These are phyloP conservation scores for Apoderus coryli DNA, from an alignment of 2,888 invertebrate species.

Conservation along the genomic window DNA sequence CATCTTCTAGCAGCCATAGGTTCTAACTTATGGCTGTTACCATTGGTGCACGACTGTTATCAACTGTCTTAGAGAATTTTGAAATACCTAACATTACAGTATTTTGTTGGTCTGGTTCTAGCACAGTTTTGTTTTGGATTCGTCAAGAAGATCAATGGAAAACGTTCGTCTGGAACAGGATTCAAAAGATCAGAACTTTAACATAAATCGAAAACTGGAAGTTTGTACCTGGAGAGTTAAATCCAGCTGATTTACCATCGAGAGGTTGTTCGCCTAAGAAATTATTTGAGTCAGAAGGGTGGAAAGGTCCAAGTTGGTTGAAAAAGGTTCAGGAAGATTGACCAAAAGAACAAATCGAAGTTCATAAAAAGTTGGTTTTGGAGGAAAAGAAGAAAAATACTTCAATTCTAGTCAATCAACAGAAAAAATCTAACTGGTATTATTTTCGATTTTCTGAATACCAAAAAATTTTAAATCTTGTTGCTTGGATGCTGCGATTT, in stretches of 20 bases:
- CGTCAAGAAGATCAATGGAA: background rate
- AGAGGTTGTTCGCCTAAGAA: background rate
- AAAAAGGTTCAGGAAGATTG: background rate
- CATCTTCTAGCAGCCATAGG: no score
- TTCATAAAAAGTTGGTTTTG: background rate
- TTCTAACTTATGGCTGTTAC: no score
- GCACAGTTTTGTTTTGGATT: conserved; percentile 1
- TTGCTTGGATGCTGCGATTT: conserved; percentile 1
- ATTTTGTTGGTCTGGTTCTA: background rate
- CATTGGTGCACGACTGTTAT: background rate
- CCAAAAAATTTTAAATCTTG: conserved; percentile 1
- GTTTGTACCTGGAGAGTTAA: background rate
- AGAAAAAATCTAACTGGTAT: background rate
- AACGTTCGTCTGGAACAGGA: background rate
- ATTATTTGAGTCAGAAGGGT: background rate
- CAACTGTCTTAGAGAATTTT: background rate
- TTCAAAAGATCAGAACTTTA: background rate
- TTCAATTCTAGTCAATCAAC: background rate
- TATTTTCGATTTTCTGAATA: background rate
- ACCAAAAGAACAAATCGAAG: background rate
- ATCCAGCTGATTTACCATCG: conserved; percentile 1
- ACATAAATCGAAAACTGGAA: background rate
- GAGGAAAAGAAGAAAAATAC: conserved; percentile 1
- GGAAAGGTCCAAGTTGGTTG: background rate
- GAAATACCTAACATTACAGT: background rate